A percentile compares a stretch with the other conserved stretches of the same genome.
Conservation (phyloP, 2,113 vertebrate genomes). For the Stigmatopora argus region DNA sequence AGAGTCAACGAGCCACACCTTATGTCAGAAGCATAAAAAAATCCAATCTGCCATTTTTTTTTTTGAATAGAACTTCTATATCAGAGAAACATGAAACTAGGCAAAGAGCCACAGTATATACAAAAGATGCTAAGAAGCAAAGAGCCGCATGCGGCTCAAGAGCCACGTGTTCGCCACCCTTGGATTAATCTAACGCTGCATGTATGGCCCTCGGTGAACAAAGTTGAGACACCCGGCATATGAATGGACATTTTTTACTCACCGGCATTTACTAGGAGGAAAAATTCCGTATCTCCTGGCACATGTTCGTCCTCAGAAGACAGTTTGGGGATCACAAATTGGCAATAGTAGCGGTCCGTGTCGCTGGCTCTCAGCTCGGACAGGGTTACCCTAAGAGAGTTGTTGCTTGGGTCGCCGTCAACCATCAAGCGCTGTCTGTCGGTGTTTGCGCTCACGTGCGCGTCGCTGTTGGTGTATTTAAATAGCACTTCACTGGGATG, state of each 20-base stretch:
- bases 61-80: no score
- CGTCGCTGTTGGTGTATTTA: accelerated
- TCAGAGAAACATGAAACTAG: no score
- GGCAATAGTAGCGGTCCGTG: slow-evolving; percentile 62
- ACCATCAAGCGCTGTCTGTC: slow-evolving; percentile 34
- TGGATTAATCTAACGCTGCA: no score
- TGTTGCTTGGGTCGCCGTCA: slow-evolving; percentile 14
- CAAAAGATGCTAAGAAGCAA: no score
- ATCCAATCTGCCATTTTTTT: no score
- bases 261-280: slow-evolving; percentile 57
- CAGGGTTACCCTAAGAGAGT: slow-evolving; percentile 50
- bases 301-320: neutral
- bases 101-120: no score
- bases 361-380: slow-evolving; percentile 43
- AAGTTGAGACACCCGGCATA: neutral
- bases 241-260: slow-evolving; percentile 21
- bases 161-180: no score
- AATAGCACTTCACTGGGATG: slow-evolving; percentile 26
- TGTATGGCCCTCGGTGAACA: neutral
- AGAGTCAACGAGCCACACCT: no score
- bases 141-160: no score
- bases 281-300: slow-evolving; percentile 32
- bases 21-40: no score
- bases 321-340: slow-evolving; percentile 22
- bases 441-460: accelerated